Base-by-base conservation (phyloP, 2,113 vertebrate species). In the Toxostoma redivivum region DNA sequence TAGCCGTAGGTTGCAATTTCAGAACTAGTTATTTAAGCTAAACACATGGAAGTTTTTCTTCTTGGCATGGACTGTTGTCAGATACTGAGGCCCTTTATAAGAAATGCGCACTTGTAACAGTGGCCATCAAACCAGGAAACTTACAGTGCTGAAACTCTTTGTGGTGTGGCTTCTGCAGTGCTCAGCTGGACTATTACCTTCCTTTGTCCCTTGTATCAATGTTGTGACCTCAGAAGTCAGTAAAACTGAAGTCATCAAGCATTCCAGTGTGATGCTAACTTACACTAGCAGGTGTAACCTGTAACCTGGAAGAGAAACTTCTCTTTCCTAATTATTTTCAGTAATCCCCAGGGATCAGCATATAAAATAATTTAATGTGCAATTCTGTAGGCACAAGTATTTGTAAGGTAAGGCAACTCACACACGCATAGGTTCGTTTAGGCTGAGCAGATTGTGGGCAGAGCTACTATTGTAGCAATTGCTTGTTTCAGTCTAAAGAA, bases 361-460 rank as follows among this genome's bases (percentile, higher is more conserved):
- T 37, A 27, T n/a, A n/a, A 86, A 87, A 31, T 51, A 0, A 20
- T 56, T 64, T 72, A 17, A 27, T 61, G 16, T 0, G 0, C 16
- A 35, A 2, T 57, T 84, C 44, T 61, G 2, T 31, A 33, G 27
- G 21, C 5, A 1, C 20, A 40, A 19, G 11, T 33, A 14, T 73
- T 86, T 58, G 33, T 31, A 37, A 44, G 25, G 11, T 73, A 58
- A 76, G 45, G 45, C 42, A 48, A 10, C 19, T 35, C 27, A 45
- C 37, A 20, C 0, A 1, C 5, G 1, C 6, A 0, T 2, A 15
- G 31, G 22, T 78, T 83, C 37, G 14, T 16, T 70, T 47, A 42
- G 44, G 53, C 37, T 65, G 38, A 72, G n/a, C 24, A 22, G 38
- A 12, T 25, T 25, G 31, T 51, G 28, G 12, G 12, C 13, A 22